Base-by-base conservation (phyloP, 1,140 invertebrate species). In the Scaptomyza montana region DNA sequence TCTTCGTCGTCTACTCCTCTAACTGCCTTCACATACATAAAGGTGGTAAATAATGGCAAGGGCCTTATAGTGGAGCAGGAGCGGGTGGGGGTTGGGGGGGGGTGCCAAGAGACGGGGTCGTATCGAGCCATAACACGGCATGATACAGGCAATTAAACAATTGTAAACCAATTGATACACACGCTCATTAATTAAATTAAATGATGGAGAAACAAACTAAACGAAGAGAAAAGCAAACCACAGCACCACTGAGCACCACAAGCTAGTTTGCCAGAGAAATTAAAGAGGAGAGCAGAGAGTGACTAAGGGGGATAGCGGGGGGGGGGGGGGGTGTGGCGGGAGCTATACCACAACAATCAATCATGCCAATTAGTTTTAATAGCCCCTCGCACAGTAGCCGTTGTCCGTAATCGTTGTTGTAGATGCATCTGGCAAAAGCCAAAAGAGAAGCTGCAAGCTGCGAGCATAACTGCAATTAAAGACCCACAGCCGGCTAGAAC, bases 111-210 rank as follows among this genome's bases (percentile, higher is more conserved):
- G 33, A 9, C 6, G 33, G 33, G 33, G 8, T 36, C 33, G 33
- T 36, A 2, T n/a, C 10, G 43, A 47, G 65, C 63, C 59, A 76
- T 72, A 75, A 68, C 76, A 76, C 67, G 55, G 66, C 77, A 78
- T 70, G 77, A 79, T 73, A 80, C 77, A 77, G 74, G 77, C 74
- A 80, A 79, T 80, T 80, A 79, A 80, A 73, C 77, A 80, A 80
- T 80, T 80, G 77, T 71, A 77, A 69, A 76, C 77, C 78, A 80
- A 80, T 80, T 79, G 78, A 80, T 80, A 80, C 77, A 76, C 64
- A 79, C 64, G 68, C 73, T 79, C 77, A 80, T 79, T 80, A 80
- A 80, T 80, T 80, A 79, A 79, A 79, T 77, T 80, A 80, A 80
- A 79, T 79, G 64, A 79, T 65, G 68, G 64, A 77, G 68, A 62